Evolutionary conservation across 2,797 vertebrate species (phyloP).

Genomic region (Leptoclinus maculatus): DNA sequence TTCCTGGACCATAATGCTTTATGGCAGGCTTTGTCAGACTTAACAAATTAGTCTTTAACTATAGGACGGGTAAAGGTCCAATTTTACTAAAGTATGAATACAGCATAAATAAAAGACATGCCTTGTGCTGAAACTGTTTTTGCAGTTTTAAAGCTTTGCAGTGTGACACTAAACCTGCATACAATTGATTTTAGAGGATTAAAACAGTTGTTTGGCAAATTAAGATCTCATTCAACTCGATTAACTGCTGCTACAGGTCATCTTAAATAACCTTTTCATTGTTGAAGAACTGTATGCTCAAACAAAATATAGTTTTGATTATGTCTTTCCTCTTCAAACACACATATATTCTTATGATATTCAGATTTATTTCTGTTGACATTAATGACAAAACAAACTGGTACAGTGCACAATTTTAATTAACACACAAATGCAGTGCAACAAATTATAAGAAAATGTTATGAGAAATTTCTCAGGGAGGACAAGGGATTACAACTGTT

Average conservation of each 20-base stretch:
- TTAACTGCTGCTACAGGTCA: not conserved
- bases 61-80: not conserved
- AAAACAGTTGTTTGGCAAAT: not conserved
- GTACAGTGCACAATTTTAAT: not conserved
- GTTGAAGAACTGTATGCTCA: not conserved
- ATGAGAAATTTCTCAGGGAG: not conserved
- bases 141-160: not conserved
- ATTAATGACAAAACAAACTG: not conserved
- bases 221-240: not conserved
- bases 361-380: not conserved
- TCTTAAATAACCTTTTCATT: not conserved
- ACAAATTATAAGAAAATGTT: not conserved
- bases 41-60: not conserved
- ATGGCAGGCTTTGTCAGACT: not conserved
- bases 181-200: not conserved
- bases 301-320: not conserved
- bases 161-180: not conserved
- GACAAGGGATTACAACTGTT: too few relatives aligned
- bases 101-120: not conserved
- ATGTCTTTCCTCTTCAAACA: not conserved
- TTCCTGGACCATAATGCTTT: not conserved
- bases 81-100: not conserved
- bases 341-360: not conserved
- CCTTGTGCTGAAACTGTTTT: not conserved
- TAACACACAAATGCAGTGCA: not conserved